These are phyloP conservation scores for Agriopis marginaria DNA, from an alignment of 2,888 invertebrate genomes.

Conservation along the genomic window DNA sequence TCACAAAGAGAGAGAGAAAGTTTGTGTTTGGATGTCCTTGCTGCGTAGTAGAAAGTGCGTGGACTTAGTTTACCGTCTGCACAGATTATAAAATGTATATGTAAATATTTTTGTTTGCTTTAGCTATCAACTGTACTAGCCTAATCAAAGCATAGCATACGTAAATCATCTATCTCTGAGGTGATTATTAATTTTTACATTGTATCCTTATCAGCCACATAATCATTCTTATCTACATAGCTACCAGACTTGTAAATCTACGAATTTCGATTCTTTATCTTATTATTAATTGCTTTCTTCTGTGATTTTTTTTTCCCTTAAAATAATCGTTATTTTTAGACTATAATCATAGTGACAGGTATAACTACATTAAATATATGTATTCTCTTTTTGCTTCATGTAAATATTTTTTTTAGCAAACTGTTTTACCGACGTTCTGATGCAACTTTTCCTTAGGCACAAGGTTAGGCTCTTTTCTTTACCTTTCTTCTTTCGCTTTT, in stretches of 20 bases:
- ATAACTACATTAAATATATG: too few species aligned
- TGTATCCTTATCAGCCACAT: constrained; percentile 17
- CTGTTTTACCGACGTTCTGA: too few species aligned
- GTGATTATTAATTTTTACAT: constrained; percentile 20
- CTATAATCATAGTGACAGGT: not conserved
- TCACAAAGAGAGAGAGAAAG: too few species aligned
- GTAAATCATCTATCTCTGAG: constrained; percentile 21
- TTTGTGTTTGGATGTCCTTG: too few species aligned
- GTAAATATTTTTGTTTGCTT: not conserved
- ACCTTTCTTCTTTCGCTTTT: too few species aligned
- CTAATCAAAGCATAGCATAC: constrained; percentile 4
- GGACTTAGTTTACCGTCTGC: too few species aligned
- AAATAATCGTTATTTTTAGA: not conserved
- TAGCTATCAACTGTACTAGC: constrained; percentile 13
- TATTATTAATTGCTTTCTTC: constrained; percentile 7
- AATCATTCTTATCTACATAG: constrained; percentile 21
- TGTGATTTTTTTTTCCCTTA: constrained; percentile 6
- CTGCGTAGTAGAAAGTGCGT: too few species aligned
- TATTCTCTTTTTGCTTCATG: too few species aligned
- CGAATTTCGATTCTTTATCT: not conserved
- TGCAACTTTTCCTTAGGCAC: too few species aligned
- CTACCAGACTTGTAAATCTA: constrained; percentile 19
- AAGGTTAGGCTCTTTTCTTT: too few species aligned
- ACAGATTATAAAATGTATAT: too few species aligned
- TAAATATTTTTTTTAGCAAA: too few species aligned